Evolutionary conservation across 53 echinoderm and acorn worm genomes (phyloP).

Genomic region (Stichopus horrens): DNA sequence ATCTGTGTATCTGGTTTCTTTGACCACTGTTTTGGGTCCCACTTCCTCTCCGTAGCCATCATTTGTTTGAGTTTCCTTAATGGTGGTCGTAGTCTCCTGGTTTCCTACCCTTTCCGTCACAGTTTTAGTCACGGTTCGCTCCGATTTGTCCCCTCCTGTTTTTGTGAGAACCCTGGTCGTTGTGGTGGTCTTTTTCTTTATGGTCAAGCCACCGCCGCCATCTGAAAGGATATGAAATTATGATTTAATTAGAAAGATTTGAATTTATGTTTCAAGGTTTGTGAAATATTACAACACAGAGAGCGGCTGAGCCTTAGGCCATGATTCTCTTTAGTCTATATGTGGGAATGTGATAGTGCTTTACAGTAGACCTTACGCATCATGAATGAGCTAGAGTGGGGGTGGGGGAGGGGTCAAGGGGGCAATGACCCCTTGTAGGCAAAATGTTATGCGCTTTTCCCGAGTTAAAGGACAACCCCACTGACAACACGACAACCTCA

Average conservation of each 20-base stretch:
- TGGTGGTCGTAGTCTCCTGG: constrained; percentile 35
- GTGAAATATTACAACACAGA: too few species aligned
- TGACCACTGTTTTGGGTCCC: constrained; percentile 29
- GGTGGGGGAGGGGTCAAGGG: too few species aligned
- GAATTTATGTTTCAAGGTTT: too few species aligned
- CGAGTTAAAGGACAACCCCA: too few species aligned
- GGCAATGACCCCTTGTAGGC: too few species aligned
- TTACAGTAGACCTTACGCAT: too few species aligned
- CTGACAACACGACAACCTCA: too few species aligned
- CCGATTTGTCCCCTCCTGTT: constrained; percentile 36
- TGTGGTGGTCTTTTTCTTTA: constrained; percentile 35
- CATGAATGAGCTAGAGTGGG: too few species aligned
- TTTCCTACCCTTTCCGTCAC: constrained; percentile 46
- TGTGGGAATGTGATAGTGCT: too few species aligned
- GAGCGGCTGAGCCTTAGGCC: too few species aligned
- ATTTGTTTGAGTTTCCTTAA: not conserved
- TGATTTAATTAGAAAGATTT: not conserved
- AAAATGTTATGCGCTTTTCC: too few species aligned
- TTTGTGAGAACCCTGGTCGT: constrained; percentile 43
- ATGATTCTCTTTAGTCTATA: too few species aligned
- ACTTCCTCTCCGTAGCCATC: constrained; percentile 32
- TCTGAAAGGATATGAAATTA: not conserved
- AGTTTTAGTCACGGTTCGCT: constrained; percentile 39
- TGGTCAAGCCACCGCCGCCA: constrained; percentile 9
- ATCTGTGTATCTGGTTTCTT: constrained; percentile 41